Conservation (phyloP, 2,113 vertebrate genomes). For the Ursus arctos region DNA sequence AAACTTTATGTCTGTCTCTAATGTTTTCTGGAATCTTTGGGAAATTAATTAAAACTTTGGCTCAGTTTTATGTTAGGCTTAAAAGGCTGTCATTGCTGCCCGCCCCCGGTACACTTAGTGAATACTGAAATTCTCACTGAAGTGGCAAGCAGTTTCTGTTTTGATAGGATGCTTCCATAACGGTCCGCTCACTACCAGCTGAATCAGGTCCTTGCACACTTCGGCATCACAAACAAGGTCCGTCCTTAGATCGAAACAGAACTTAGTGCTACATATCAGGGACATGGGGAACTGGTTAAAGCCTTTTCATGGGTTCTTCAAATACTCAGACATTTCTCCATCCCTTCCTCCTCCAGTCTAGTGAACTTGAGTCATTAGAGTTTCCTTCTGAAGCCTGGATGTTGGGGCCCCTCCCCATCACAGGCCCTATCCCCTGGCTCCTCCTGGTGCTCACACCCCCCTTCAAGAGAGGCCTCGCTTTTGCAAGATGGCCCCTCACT, state of each 20-base stretch:
- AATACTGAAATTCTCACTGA: background rate
- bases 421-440: background rate
- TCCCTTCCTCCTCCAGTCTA: background rate
- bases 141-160: background rate
- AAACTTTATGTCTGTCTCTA: slow-evolving; percentile 18
- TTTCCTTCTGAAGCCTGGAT: background rate
- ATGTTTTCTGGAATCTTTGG: background rate
- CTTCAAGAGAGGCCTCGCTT: background rate
- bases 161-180: background rate
- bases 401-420: rapidly evolving
- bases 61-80: slow-evolving; percentile 15
- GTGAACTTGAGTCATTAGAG: background rate
- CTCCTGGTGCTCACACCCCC: background rate
- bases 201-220: background rate
- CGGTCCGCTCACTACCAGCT: background rate
- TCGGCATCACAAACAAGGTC: background rate
- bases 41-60: slow-evolving; percentile 28
- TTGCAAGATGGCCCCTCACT: too few relatives aligned
- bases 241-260: background rate
- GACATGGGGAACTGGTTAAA: background rate
- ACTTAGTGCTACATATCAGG: background rate
- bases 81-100: background rate
- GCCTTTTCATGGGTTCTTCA: background rate
- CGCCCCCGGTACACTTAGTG: background rate
- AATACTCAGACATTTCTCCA: background rate